These are phyloP conservation scores for Phymorhynchus buccinoides DNA, from an alignment of 1,140 invertebrate species.

Conservation along the genomic window DNA sequence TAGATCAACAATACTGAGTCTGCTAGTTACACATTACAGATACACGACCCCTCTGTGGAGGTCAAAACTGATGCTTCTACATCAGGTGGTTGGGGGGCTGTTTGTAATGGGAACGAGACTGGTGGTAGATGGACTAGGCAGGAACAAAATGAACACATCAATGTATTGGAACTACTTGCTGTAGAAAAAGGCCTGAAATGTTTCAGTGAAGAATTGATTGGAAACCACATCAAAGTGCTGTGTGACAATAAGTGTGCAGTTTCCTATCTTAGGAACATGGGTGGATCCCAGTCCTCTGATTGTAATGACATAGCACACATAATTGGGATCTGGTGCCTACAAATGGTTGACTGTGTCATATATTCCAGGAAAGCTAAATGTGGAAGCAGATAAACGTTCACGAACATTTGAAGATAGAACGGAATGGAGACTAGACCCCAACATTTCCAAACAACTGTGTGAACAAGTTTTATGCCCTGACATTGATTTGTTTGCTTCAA, in stretches of 20 bases:
- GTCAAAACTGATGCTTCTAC: constrained; percentile 11
- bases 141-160: not conserved
- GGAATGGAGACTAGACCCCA: constrained; percentile 8
- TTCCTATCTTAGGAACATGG: not conserved
- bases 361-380: constrained; percentile 8
- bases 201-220: not conserved
- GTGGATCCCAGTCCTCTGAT: not conserved
- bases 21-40: not conserved
- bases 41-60: too few relatives aligned
- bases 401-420: not conserved
- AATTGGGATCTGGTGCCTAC: not conserved
- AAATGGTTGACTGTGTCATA: not conserved
- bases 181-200: not conserved
- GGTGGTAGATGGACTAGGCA: not conserved
- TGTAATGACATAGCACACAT: not conserved
- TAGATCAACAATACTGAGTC: not conserved
- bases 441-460: not conserved
- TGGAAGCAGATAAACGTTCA: too few relatives aligned
- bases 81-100: not conserved
- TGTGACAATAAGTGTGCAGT: constrained; percentile 4
- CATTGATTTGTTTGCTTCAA: not conserved
- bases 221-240: constrained; percentile 1
- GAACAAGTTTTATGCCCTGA: not conserved
- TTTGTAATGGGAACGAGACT: not conserved
- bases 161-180: constrained; percentile 4